phyloP scores from a whole-genome alignment of 2,113 vertebrate genomes.

The Columba livia region DNA sequence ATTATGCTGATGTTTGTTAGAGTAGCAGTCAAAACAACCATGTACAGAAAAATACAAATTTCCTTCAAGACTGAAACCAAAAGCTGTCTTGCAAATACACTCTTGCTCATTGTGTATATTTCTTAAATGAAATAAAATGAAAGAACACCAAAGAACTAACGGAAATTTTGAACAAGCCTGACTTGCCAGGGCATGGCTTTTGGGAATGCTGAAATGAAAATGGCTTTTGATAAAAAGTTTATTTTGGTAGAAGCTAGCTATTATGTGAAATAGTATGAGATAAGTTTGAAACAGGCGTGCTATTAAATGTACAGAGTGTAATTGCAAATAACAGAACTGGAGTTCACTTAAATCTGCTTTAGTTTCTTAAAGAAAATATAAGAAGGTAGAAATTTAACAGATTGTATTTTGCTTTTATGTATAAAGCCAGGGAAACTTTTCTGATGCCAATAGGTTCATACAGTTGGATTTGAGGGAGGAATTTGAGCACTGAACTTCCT shows the following conservation, averaged over 20 bases:
- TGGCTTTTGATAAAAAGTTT: not conserved
- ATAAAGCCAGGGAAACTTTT: not conserved
- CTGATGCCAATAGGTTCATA: not conserved
- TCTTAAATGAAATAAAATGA: not conserved
- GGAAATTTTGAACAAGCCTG: not conserved
- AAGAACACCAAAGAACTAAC: not conserved
- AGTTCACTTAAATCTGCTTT: not conserved
- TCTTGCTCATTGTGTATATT: not conserved
- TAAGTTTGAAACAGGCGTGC: not conserved
- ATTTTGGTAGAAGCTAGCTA: rapidly evolving
- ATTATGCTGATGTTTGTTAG: not conserved
- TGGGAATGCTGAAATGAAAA: not conserved
- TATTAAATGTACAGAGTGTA: not conserved
- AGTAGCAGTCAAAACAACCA: not conserved
- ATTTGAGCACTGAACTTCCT: not conserved
- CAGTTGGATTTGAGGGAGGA: not conserved
- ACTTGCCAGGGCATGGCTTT: not conserved
- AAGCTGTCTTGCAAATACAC: not conserved
- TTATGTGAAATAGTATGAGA: not conserved
- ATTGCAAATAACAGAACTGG: not conserved
- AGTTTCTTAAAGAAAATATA: not conserved
- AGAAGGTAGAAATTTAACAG: not conserved
- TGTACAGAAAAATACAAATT: not conserved
- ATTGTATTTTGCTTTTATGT: not conserved
- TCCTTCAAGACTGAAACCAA: not conserved